phyloP scores from a whole-genome alignment of 1,140 invertebrate species.

The Drosophila grimshawi region DNA sequence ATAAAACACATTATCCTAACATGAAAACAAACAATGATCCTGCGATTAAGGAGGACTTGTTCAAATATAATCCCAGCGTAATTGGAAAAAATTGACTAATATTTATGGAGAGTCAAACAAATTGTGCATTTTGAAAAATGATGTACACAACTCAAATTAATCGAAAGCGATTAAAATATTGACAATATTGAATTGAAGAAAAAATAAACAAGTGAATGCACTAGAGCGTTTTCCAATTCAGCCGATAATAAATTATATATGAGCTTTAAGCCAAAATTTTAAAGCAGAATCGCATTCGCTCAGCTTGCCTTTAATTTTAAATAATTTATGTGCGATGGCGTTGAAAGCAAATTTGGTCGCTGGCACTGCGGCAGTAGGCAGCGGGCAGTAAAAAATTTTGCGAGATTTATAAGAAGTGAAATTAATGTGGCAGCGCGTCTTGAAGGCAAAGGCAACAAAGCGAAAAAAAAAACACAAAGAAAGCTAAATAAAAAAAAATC shows the following conservation, averaged over 20 bases:
- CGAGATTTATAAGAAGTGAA: constrained; percentile 78
- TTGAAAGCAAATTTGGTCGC: constrained; percentile 25
- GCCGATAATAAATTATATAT: constrained; percentile 63
- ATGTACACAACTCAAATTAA: constrained; percentile 54
- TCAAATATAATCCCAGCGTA: constrained; percentile 11
- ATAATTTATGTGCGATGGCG: constrained; percentile 49
- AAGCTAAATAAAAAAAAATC: constrained; percentile 11
- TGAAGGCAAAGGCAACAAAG: constrained; percentile 22
- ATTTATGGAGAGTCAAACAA: constrained; percentile 37
- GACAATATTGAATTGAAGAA: constrained; percentile 68
- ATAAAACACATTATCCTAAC: background rate
- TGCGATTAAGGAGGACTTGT: background rate
- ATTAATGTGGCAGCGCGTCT: constrained; percentile 74
- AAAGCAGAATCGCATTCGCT: constrained; percentile 22
- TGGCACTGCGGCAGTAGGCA: background rate
- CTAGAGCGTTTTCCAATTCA: constrained; percentile 26
- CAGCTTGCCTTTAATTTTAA: constrained; percentile 46
- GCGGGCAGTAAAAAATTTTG: constrained; percentile 40
- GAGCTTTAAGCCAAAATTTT: constrained; percentile 30
- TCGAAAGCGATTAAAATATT: constrained; percentile 67
- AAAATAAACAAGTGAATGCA: constrained; percentile 15
- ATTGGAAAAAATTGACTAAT: constrained; percentile 34
- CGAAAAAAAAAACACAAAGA: constrained; percentile 34
- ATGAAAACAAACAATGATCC: background rate
- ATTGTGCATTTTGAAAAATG: constrained; percentile 48